Evolutionary conservation across 1,140 invertebrate genomes (phyloP), one percentile per base, ranked within the genome.

Genomic region (Glomeris maerens): DNA sequence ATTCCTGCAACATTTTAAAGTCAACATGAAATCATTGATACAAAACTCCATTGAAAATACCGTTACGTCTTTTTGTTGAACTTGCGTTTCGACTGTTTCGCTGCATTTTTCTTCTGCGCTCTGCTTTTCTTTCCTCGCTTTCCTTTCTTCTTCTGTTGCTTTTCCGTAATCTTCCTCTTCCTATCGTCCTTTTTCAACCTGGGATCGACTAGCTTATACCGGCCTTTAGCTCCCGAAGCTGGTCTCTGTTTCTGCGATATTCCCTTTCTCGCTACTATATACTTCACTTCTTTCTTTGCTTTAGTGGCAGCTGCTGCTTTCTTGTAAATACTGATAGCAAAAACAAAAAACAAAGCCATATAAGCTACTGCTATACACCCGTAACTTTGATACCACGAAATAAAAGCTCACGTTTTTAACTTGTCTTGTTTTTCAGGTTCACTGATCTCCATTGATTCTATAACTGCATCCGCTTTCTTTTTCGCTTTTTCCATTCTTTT

Each of bases 181-280:
- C 78, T 72, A 53, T 80, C 71, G 66, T 98, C 95, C 69, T 97
- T 97, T 67, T 98, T 98, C 81, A 98, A 82, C 52, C 94, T 72
- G 3, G 80, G 78, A 77, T 98, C 94, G 0, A 98, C 95, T 2
- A 98, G 78, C 65, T 85, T 94, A 65, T 85, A 98, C 13, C 74
- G 81, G 49, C 94, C 93, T 68, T 91, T 90, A 0, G 94, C 79
- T 21, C 91, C 90, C 0, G 77, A 65, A 0, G 94, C 94, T 58
- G 90, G 71, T 28, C 73, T 69, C 45, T 78, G 74, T 60, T 86
- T 92, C 0, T 79, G 80, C 1, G 81, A 74, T 3, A 72, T 77
- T 56, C 83, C 79, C 67, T 94, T 97, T 61, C 93, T 97, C 14
- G 91, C 81, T 0, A 97, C 90, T 0, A 98, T 84, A 64, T 98